These are phyloP conservation scores for Tipula vernalis DNA, from an alignment of 2,888 invertebrate species.

Conservation along the genomic window DNA sequence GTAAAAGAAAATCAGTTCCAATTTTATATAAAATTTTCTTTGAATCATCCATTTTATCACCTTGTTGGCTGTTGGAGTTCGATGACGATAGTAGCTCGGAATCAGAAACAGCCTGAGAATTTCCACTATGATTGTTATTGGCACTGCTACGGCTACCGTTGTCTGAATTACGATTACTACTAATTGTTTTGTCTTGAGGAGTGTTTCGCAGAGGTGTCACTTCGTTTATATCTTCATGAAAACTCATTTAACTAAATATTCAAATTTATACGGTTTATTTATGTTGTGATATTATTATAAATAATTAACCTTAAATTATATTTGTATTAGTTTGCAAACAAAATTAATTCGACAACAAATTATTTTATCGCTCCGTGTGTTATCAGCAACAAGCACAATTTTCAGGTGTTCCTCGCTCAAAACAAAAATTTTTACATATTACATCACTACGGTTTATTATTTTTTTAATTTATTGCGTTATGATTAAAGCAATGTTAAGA, in stretches of 20 bases:
- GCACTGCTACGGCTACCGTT: background rate
- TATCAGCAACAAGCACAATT: background rate
- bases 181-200: background rate
- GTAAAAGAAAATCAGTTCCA: background rate
- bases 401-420: background rate
- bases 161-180: background rate
- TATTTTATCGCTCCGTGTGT: background rate
- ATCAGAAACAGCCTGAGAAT: background rate
- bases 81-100: background rate
- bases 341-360: background rate
- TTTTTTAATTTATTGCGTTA: background rate
- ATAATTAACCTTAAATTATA: background rate
- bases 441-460: background rate
- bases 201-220: background rate
- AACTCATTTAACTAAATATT: conserved; percentile 5
- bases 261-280: background rate
- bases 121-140: background rate
- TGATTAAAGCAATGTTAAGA: background rate
- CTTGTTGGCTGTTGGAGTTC: background rate
- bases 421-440: background rate
- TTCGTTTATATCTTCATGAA: conserved; percentile 7
- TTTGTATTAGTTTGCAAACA: background rate
- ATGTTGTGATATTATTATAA: background rate
- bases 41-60: conserved; percentile 10
- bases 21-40: conserved; percentile 9